Evolutionary conservation across 2,113 vertebrate genomes (phyloP), one percentile per base, ranked within the genome.

Genomic region (Origma solitaria): DNA sequence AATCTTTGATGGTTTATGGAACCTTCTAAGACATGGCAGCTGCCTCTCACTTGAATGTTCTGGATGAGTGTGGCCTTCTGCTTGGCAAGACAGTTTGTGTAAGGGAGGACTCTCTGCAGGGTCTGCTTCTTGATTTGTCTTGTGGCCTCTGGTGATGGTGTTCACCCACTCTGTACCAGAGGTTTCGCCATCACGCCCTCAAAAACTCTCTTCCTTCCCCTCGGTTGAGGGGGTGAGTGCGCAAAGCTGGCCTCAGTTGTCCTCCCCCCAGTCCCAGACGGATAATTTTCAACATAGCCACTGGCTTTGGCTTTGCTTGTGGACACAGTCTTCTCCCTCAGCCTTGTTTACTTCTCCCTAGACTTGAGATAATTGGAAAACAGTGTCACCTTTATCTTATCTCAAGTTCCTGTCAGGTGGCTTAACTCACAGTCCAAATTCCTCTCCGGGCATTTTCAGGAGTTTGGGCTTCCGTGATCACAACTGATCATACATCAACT

Each of bases 251-350:
- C 31, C 45, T 86, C 45, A 69, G 11, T 11, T n/a, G n/a, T n/a
- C n/a, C n/a, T n/a, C n/a, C n/a, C n/a, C 5, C 2, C 6, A 37
- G 0, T 6, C 28, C 27, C 54, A 53, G n/a, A 5, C 18, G 68
- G 27, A 11, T 86, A 22, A 21, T 53, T 69, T 45, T 28, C 54
- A 78, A 38, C 23, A 38, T 27, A 86, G 33, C 38, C 33, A 9
- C 38, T 8, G 2, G 4, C 18, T 28, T 60, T 77, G 45, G 12
- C 28, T 53, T 53, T 60, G 45, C 19, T 33, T 38, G 53, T 44
- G 37, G 38, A 23, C 28, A 3, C 11, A 19, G 19, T 60, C 33
- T 44, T 28, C 10, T 51, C 18, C 22, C 22, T 22, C 45, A 44
- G 13, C 11, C 18, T 23, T 37, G 6, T 37, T 37, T 45, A 7